Conservation (phyloP, 2,888 invertebrate species). For the Apamea sordens region DNA sequence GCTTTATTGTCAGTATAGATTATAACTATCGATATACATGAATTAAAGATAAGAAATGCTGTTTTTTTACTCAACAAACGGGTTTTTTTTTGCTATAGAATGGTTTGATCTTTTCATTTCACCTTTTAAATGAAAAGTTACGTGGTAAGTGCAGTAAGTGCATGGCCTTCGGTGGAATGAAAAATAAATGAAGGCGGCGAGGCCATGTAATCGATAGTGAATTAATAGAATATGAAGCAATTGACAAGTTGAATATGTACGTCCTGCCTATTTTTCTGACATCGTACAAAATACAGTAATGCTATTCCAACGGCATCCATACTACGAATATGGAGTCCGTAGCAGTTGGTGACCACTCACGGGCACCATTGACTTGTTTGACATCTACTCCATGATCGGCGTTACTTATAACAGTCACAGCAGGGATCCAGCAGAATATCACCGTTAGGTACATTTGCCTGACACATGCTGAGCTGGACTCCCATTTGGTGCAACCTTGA, state of each 20-base stretch:
- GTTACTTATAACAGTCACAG: no score
- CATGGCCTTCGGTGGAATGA: neutral
- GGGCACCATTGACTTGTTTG: neutral
- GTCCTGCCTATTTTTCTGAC: neutral
- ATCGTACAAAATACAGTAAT: neutral
- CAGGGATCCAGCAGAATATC: no score
- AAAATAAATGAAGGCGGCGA: slow-evolving; percentile 13
- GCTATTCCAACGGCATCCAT: neutral
- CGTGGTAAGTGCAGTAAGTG: neutral
- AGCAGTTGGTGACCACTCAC: neutral
- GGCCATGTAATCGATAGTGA: slow-evolving; percentile 22
- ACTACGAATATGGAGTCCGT: neutral
- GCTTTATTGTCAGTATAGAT: neutral
- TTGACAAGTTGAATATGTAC: slow-evolving; percentile 1
- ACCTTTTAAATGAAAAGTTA: neutral
- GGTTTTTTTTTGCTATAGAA: neutral
- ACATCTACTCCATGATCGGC: no score
- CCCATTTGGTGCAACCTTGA: no score
- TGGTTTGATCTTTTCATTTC: neutral
- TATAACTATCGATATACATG: neutral
- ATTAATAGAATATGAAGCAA: slow-evolving; percentile 16
- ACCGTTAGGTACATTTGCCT: no score
- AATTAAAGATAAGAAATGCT: slow-evolving; percentile 34
- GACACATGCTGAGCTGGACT: no score
- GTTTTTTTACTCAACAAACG: neutral